Conservation (phyloP, 1,140 invertebrate species). For the Pomacea maculata region DNA sequence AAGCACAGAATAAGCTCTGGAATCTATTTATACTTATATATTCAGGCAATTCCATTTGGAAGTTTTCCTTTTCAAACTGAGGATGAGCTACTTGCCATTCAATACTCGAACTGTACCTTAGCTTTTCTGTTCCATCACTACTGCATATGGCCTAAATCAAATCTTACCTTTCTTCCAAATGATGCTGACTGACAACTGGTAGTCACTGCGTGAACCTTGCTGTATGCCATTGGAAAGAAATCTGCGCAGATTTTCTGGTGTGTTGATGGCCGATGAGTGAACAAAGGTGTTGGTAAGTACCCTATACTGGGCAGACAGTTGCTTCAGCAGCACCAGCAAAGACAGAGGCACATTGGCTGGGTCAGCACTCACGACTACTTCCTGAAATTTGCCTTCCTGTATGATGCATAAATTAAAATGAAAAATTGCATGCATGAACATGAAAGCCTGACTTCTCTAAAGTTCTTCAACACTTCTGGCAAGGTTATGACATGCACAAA, state of each 20-base stretch:
- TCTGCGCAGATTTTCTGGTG: constrained; percentile 55
- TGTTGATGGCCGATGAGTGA: constrained; percentile 73
- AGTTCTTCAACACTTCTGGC: no score
- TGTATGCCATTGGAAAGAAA: constrained; percentile 47
- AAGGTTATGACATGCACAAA: no score
- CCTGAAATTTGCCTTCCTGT: constrained; percentile 65
- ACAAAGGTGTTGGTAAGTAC: constrained; percentile 69
- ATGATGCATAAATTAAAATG: constrained; percentile 52
- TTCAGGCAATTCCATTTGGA: no score
- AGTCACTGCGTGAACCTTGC: constrained; percentile 46
- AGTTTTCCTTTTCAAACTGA: no score
- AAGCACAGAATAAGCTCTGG: no score
- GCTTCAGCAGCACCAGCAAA: constrained; percentile 71
- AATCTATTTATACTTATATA: no score
- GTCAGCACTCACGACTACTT: constrained; percentile 77
- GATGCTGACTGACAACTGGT: constrained; percentile 71
- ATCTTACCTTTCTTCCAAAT: constrained; percentile 81
- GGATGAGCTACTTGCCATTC: no score
- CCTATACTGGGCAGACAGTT: constrained; percentile 66
- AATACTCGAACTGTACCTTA: no score
- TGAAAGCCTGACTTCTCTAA: no score
- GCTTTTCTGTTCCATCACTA: no score
- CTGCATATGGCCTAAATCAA: neutral
- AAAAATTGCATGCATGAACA: neutral
- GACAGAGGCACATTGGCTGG: constrained; percentile 75